Conservation (phyloP, 2,888 invertebrate genomes). For the Cheilosia variabilis region DNA sequence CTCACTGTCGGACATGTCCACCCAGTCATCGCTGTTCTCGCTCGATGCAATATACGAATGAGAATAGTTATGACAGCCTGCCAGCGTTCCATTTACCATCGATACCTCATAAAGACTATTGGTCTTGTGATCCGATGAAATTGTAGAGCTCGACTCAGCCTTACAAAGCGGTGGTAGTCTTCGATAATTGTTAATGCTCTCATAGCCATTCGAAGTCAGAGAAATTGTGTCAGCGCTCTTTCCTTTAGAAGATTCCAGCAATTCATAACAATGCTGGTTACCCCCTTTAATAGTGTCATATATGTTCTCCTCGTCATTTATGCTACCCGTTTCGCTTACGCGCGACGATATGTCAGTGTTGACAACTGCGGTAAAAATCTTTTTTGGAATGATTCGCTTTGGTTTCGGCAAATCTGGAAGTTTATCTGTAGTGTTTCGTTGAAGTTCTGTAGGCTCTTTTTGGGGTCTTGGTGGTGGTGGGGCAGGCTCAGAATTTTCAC, state of each 20-base stretch:
- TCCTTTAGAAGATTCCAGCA: constrained; percentile 76
- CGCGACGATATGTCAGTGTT: constrained; percentile 20
- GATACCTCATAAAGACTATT: constrained; percentile 83
- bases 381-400: constrained; percentile 79
- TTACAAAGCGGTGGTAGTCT: constrained; percentile 76
- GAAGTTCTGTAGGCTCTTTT: constrained; percentile 73
- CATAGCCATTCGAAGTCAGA: constrained; percentile 82
- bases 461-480: constrained; percentile 46
- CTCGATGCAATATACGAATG: constrained; percentile 79
- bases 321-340: constrained; percentile 49
- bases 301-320: constrained; percentile 85
- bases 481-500: constrained; percentile 76
- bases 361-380: constrained; percentile 38
- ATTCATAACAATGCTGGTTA: constrained; percentile 82
- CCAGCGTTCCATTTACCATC: constrained; percentile 77
- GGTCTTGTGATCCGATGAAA: constrained; percentile 83
- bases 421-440: constrained; percentile 81
- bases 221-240: constrained; percentile 79
- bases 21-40: constrained; percentile 83
- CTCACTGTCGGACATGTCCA: constrained; percentile 82
- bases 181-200: constrained; percentile 81
- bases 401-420: constrained; percentile 80
- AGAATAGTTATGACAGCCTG: constrained; percentile 76
- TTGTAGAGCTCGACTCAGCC: constrained; percentile 82
- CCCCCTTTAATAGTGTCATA: constrained; percentile 87